Evolutionary conservation across 2,113 vertebrate genomes (phyloP), one percentile per base, ranked within the genome.

Genomic region (Neotoma lepida): DNA sequence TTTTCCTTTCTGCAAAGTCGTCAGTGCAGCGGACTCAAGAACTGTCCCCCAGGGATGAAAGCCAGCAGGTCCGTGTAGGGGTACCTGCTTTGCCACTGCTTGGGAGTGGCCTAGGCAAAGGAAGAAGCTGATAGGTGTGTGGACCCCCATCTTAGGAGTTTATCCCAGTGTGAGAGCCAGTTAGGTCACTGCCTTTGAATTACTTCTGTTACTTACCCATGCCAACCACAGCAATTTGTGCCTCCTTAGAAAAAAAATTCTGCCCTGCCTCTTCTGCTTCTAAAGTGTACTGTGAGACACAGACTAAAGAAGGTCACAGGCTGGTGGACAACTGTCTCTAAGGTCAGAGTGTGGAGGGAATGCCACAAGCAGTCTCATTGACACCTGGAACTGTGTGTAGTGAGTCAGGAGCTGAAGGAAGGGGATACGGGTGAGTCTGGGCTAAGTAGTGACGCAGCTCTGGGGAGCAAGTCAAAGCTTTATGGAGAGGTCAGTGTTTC

Each of bases 291-390:
- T 41, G 0, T 76, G 81, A 94, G 70, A 63, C 76, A 13, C 64
- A 22, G 51, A 54, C 63, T 66, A 70, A 58, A 91, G 77, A 84
- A 86, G 39, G 82, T 56, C 58, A 66, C 4, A 2, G 39, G 58
- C 76, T 14, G 0, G 18, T 54, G 26, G 46, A 58, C 14, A 66
- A 0, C 46, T 0, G 0, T n/a, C 24, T 49, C 18, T 17, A 33
- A 56, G 54, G 66, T 58, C 56, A 44, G 68, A 6, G 9, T 12
- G 14, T 28, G 13, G 26, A 9, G 64, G 61, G 54, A 1, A 8
- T 20, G 68, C 51, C 51, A 44, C 51, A 35, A 0, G 22, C 12
- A 46, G 54, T n/a, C 44, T 71, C 64, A 8, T 66, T 58, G 20
- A 30, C 51, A n/a, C 18, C 0, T 28, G 93, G 41, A 24, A 9